These are phyloP conservation scores for Ceratosolen fusciceps DNA, from an alignment of 1,140 invertebrate genomes.

Conservation along the genomic window DNA sequence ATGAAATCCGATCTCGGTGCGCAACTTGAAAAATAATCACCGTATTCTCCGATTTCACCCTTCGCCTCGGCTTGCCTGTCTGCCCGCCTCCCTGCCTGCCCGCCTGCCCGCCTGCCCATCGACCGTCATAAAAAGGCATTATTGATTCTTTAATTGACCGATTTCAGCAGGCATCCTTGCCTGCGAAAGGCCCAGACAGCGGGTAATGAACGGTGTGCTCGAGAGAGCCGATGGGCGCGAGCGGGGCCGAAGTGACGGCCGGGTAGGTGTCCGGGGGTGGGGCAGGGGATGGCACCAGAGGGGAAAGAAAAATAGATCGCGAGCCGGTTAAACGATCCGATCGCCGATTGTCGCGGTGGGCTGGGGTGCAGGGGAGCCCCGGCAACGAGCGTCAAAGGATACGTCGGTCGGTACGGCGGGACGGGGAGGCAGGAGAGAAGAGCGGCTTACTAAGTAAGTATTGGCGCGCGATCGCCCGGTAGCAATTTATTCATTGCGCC, in stretches of 20 bases:
- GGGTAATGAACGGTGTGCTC: slow-evolving; percentile 35
- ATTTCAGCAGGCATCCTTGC: slow-evolving; percentile 33
- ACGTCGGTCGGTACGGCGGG: too few species aligned
- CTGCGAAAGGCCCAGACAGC: neutral
- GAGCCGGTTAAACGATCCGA: too few species aligned
- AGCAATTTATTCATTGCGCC: slow-evolving; percentile 73
- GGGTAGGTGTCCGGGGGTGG: too few species aligned
- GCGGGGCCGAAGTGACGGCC: too few species aligned
- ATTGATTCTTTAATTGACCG: slow-evolving; percentile 50
- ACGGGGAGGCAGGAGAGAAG: neutral
- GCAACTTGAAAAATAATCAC: slow-evolving; percentile 37
- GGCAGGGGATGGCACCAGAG: too few species aligned
- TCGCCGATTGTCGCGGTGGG: too few species aligned
- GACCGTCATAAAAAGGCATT: slow-evolving; percentile 32
- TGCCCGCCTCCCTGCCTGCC: too few species aligned
- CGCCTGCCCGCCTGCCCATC: too few species aligned
- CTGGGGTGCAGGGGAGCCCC: too few species aligned
- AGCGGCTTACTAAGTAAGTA: slow-evolving; percentile 61
- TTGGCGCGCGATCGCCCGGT: slow-evolving; percentile 66
- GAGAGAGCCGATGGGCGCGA: too few species aligned
- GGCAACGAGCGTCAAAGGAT: too few species aligned
- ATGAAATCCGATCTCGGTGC: slow-evolving; percentile 4
- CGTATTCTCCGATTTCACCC: slow-evolving; percentile 35
- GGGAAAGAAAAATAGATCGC: slow-evolving; percentile 19
- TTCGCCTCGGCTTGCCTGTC: neutral